A percentile compares a stretch with the other conserved stretches of the same genome.
Conservation (phyloP, 2,113 vertebrate genomes). For the Egretta garzetta region DNA sequence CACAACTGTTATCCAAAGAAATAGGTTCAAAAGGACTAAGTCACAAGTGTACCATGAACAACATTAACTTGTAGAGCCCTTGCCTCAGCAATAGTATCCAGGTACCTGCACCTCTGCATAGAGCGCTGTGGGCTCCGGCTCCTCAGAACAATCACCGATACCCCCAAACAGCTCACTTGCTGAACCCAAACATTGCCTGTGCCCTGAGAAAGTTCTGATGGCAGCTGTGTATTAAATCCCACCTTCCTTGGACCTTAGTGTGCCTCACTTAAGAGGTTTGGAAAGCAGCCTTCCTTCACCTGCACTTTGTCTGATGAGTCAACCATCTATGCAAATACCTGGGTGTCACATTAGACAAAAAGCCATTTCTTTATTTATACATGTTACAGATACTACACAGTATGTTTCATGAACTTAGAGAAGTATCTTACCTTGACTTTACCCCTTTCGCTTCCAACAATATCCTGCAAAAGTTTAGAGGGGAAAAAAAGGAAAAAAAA, state of each 20-base stretch:
- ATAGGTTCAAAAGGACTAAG: not conserved
- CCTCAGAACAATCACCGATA: not conserved
- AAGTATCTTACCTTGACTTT: slow-evolving; percentile 77
- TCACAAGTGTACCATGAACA: not conserved
- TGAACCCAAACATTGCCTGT: not conserved
- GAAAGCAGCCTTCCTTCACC: not conserved
- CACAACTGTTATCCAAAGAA: not conserved
- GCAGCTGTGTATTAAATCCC: not conserved
- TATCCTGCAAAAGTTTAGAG: slow-evolving; percentile 70
- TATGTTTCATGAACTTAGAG: not conserved
- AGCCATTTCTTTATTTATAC: not conserved
- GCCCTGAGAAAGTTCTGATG: not conserved
- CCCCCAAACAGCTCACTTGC: not conserved
- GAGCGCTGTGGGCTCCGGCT: not conserved
- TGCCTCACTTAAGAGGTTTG: not conserved
- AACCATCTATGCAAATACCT: not conserved
- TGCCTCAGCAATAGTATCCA: not conserved
- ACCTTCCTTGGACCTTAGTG: not conserved
- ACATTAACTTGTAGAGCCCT: not conserved
- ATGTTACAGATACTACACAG: not conserved
- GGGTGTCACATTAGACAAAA: not conserved
- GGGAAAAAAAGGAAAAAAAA: not conserved
- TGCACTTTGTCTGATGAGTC: not conserved
- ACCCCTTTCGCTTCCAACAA: slow-evolving; percentile 51
- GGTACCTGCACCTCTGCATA: not conserved